Percentiles rank a stretch among this genome's conserved stretches.
These are phyloP conservation scores for Hyalella azteca DNA, from an alignment of 2,888 invertebrate species.

Conservation along the genomic window DNA sequence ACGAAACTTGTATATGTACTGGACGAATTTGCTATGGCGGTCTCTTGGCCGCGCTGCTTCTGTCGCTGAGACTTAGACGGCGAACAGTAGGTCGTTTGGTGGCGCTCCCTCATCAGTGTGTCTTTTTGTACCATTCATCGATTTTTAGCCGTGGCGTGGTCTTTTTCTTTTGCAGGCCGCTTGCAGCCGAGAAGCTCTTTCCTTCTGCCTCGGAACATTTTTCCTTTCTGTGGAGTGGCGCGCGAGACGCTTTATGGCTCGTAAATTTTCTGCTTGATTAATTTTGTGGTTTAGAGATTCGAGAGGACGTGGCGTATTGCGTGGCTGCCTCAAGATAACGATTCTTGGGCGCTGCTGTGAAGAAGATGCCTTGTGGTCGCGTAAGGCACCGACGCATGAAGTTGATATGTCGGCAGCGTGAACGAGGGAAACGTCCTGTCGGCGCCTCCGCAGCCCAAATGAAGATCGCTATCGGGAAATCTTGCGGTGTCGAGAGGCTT, in stretches of 20 bases:
- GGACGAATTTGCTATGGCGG: no score
- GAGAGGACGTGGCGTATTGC: slow-evolving; percentile 19
- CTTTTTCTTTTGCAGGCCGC: slow-evolving; percentile 24
- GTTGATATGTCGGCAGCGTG: not conserved
- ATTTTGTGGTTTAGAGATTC: slow-evolving; percentile 35
- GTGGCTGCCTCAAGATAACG: not conserved
- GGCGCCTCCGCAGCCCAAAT: not conserved
- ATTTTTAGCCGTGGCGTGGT: slow-evolving; percentile 17
- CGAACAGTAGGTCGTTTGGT: not conserved
- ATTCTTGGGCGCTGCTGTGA: not conserved
- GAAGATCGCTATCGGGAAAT: slow-evolving; percentile 17
- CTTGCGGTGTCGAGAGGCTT: slow-evolving; percentile 22
- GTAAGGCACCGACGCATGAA: no score
- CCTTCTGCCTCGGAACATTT: slow-evolving; percentile 12
- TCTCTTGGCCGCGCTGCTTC: not conserved
- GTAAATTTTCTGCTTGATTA: slow-evolving; percentile 34
- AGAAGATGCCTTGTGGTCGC: not conserved
- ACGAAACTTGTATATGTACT: no score
- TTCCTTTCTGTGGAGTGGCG: slow-evolving; percentile 26
- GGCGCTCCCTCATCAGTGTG: slow-evolving; percentile 18
- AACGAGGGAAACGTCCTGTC: not conserved
- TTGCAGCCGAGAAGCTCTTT: not conserved
- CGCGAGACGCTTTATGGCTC: slow-evolving; percentile 34
- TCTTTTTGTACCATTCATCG: slow-evolving; percentile 31
- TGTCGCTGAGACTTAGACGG: not conserved